A percentile compares a stretch with the other conserved stretches of the same genome.
Conservation (phyloP, 1,140 invertebrate genomes). For the Uloborus diversus region DNA sequence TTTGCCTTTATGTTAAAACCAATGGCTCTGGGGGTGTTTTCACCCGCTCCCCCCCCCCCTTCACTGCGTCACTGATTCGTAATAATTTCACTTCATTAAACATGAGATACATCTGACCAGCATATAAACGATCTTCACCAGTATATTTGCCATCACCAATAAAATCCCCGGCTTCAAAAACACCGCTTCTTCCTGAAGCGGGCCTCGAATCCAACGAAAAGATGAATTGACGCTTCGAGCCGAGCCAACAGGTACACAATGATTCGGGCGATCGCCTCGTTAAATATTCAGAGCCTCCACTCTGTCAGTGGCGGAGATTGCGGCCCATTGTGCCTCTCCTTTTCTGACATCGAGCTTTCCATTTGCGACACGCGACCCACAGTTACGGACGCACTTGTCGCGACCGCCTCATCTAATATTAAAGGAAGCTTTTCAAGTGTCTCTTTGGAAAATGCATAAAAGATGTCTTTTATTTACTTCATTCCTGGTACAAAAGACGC, state of each 20-base stretch:
- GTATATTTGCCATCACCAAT: not conserved
- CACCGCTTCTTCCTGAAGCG: not conserved
- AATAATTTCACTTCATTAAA: too few relatives aligned
- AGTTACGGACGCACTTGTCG: conserved; percentile 3
- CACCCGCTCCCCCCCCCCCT: too few relatives aligned
- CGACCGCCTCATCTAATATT: conserved; percentile 47
- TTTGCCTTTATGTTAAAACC: too few relatives aligned
- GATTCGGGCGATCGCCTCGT: conserved; percentile 15
- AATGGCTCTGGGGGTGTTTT: too few relatives aligned
- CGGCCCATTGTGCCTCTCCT: conserved; percentile 38
- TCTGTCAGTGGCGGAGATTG: conserved; percentile 50
- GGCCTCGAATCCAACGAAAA: not conserved
- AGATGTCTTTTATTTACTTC: conserved; percentile 41
- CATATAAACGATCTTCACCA: not conserved
- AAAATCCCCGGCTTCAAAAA: conserved; percentile 2
- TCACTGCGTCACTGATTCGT: too few relatives aligned
- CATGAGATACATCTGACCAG: not conserved
- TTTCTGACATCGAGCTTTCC: conserved; percentile 23
- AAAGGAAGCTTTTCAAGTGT: conserved; percentile 40
- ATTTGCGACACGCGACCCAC: conserved; percentile 33
- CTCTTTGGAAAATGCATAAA: conserved; percentile 37
- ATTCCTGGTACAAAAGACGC: conserved; percentile 32
- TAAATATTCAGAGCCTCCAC: conserved; percentile 39
- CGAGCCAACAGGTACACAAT: conserved; percentile 36
- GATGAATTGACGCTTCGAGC: conserved; percentile 33